phyloP scores from a whole-genome alignment of 2,113 vertebrate genomes.

The Himantopus leucocephalus region DNA sequence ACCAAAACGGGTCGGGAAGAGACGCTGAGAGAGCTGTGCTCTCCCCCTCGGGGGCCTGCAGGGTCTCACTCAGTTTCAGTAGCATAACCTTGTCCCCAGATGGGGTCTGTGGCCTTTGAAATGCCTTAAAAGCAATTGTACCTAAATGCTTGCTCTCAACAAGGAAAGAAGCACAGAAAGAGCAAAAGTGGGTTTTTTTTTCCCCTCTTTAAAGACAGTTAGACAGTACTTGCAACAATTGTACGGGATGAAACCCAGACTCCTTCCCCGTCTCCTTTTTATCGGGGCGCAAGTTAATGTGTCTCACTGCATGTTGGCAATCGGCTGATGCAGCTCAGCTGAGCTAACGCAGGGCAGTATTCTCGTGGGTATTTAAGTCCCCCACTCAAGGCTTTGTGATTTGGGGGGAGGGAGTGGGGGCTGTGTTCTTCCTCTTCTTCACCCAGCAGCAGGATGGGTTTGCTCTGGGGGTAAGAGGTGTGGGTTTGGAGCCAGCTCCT shows the following conservation, averaged over 20 bases:
- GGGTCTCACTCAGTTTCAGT: neutral
- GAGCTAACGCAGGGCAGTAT: neutral
- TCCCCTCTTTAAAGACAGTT: neutral
- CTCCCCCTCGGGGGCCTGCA: neutral
- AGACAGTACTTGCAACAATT: neutral
- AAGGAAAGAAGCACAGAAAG: neutral
- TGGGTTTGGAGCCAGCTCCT: neutral
- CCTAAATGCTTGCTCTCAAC: neutral
- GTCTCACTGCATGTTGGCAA: neutral
- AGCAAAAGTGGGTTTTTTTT: fast-evolving
- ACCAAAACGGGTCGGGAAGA: fast-evolving
- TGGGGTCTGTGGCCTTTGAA: neutral
- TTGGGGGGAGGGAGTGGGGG: neutral
- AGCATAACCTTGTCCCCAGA: neutral
- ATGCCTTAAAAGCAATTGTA: neutral
- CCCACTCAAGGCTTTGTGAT: neutral
- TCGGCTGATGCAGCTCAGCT: neutral
- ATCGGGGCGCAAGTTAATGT: fast-evolving
- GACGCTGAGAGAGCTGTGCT: neutral
- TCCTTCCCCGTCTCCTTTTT: neutral
- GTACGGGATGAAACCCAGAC: neutral
- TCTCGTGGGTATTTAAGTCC: neutral
- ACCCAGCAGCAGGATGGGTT: neutral
- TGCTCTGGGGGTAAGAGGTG: neutral
- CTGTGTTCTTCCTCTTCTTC: neutral